Conservation (phyloP, 1,140 invertebrate genomes). For the Leptinotarsa defecta region DNA sequence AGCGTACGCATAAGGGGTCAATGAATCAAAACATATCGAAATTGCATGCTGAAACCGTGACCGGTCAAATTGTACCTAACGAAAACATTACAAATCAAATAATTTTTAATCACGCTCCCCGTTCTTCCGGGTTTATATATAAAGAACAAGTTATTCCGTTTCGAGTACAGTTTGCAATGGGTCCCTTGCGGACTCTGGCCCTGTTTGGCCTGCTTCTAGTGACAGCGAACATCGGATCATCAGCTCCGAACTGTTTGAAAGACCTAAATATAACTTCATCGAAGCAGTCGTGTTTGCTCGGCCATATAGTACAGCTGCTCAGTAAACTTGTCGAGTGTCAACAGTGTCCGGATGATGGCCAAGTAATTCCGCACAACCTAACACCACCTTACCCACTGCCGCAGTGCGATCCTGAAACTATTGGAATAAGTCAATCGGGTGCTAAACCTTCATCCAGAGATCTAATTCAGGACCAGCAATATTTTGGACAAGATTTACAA, state of each 20-base stretch:
- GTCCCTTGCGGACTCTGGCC: background rate
- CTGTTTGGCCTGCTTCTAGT: background rate
- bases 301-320: slow-evolving; percentile 1
- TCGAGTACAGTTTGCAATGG: background rate
- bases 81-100: background rate
- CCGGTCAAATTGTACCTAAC: background rate
- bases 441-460: too few species aligned
- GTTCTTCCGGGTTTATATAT: background rate
- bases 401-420: too few species aligned
- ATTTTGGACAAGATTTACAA: too few species aligned
- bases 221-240: background rate
- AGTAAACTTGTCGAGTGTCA: background rate
- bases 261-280: background rate
- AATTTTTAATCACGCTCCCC: background rate
- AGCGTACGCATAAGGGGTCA: too few species aligned
- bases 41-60: background rate
- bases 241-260: background rate
- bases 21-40: background rate
- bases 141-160: background rate
- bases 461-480: too few species aligned
- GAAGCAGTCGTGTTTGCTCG: background rate
- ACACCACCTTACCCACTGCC: too few species aligned
- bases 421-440: too few species aligned
- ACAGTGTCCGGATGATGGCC: background rate
- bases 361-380: background rate